Evolutionary conservation across 2,797 vertebrate species (phyloP).

Genomic region (Heliangelus exortis): DNA sequence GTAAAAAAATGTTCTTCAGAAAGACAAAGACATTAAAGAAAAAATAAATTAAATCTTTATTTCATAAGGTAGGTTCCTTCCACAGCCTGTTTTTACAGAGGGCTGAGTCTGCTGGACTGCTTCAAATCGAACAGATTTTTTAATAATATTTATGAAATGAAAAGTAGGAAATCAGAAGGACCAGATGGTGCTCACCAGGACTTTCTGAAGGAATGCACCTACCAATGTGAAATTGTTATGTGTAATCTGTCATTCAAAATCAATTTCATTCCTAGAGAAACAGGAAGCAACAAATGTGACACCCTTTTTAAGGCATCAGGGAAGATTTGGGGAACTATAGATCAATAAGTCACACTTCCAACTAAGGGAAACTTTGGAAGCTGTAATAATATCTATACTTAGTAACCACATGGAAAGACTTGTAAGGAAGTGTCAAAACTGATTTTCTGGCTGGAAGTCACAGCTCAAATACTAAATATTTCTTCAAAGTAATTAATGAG

Average conservation of each 20-base stretch:
- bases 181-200: not conserved
- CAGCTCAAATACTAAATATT: not conserved
- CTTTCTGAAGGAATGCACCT: not conserved
- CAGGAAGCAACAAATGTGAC: constrained; percentile 1
- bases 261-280: not conserved
- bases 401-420: not conserved
- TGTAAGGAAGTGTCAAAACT: constrained; percentile 2
- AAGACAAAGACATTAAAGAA: not conserved
- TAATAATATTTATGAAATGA: constrained; percentile 7
- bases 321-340: not conserved
- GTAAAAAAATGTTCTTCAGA: not conserved
- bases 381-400: constrained; percentile 1
- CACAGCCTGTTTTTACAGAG: not conserved
- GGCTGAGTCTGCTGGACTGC: not conserved
- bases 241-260: constrained; percentile 47
- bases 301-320: not conserved
- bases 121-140: constrained; percentile 45
- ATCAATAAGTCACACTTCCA: not conserved
- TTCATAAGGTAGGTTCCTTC: not conserved
- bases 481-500: not conserved
- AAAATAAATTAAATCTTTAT: not conserved
- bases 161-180: constrained; percentile 31
- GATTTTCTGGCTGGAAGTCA: not conserved
- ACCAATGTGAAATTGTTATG: constrained; percentile 6
- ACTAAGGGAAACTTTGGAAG: not conserved